Percentiles rank a stretch among this genome's conserved stretches.
phyloP scores from a whole-genome alignment of 1,140 invertebrate species.

The Drosophila azteca region DNA sequence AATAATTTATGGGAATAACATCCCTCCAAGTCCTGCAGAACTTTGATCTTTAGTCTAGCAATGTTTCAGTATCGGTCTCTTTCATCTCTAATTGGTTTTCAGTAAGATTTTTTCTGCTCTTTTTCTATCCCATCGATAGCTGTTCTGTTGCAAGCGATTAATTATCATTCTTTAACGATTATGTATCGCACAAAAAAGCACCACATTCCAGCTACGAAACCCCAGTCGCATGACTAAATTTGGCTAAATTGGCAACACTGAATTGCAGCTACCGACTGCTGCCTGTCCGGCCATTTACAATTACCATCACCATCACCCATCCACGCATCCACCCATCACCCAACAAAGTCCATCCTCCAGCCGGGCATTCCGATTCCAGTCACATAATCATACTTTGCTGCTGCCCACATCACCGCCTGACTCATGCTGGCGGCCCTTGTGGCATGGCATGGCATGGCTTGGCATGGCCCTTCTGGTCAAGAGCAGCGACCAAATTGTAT shows the following conservation, averaged over 20 bases:
- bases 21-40: no score
- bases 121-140: no score
- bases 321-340: slow-evolving; percentile 12
- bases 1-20: no score
- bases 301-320: slow-evolving; percentile 26
- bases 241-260: slow-evolving; percentile 55
- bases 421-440: slow-evolving; percentile 63
- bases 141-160: no score
- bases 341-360: slow-evolving; percentile 16
- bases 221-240: slow-evolving; percentile 44
- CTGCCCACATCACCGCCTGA: slow-evolving; percentile 43
- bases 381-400: slow-evolving; percentile 56
- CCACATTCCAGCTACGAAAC: neutral
- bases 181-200: no score
- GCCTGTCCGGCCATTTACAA: slow-evolving; percentile 48
- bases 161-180: no score
- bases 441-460: slow-evolving; percentile 26
- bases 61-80: no score
- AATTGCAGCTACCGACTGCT: slow-evolving; percentile 38
- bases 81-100: no score
- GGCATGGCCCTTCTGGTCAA: slow-evolving; percentile 52
- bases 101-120: no score
- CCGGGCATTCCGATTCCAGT: slow-evolving; percentile 47
- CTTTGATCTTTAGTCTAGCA: no score
- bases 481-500: slow-evolving; percentile 43